Evolutionary conservation across 1,140 invertebrate species (phyloP).

Genomic region (Drosophila truncata): DNA sequence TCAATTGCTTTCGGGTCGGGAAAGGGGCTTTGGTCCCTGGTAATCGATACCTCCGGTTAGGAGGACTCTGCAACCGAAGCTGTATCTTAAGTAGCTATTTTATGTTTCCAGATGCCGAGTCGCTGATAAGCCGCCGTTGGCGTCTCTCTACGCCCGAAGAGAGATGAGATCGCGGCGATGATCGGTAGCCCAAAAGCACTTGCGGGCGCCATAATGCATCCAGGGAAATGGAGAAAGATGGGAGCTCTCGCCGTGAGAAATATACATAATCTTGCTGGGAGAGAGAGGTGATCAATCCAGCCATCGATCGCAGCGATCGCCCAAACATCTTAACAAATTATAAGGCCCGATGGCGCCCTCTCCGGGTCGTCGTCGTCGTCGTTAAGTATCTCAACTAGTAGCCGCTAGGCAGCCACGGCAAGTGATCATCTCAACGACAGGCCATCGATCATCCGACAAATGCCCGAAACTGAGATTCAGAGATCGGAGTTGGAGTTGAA

Average conservation of each 20-base stretch:
- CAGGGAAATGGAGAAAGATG: conserved; percentile 27
- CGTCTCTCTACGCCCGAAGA: conserved; percentile 29
- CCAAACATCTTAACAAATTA: conserved; percentile 84
- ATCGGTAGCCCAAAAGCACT: conserved; percentile 64
- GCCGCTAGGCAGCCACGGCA: conserved; percentile 81
- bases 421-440: conserved; percentile 82
- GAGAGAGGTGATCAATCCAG: conserved; percentile 34
- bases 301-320: conserved; percentile 35
- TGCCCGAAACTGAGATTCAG: conserved; percentile 6
- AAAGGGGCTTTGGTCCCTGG: conserved; percentile 17
- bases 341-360: conserved; percentile 56
- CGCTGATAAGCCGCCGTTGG: conserved; percentile 62
- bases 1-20: conserved; percentile 65
- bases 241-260: conserved; percentile 73
- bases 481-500: conserved; percentile 5
- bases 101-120: conserved; percentile 76
- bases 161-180: conserved; percentile 25
- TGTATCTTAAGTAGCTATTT: conserved; percentile 80
- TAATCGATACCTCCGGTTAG: conserved; percentile 56
- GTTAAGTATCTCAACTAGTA: conserved; percentile 84
- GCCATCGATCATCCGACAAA: conserved; percentile 79
- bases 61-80: conserved; percentile 20
- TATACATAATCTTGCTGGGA: conserved; percentile 61
- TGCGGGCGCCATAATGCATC: conserved; percentile 61
- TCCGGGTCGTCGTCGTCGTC: conserved; percentile 38